Evolutionary conservation across 2,888 invertebrate species (phyloP).

Genomic region (Habrosyne pyritoides): DNA sequence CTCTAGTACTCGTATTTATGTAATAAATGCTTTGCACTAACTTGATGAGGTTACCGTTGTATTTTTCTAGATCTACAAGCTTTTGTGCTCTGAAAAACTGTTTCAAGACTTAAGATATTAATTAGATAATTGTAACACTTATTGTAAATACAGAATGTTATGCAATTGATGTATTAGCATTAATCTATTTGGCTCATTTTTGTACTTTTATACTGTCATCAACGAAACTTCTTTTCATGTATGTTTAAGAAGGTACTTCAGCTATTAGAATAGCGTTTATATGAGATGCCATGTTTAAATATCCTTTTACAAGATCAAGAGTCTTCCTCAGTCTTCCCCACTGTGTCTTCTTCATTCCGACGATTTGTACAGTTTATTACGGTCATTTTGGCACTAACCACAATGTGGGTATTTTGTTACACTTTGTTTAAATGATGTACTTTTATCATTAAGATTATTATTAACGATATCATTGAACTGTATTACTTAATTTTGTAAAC

Average conservation of each 20-base stretch:
- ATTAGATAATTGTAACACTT: slow-evolving; percentile 41
- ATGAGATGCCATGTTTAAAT: slow-evolving; percentile 34
- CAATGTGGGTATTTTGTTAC: slow-evolving; percentile 34
- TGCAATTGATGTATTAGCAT: slow-evolving; percentile 54
- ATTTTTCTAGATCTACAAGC: slow-evolving; percentile 77
- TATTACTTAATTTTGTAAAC: not conserved
- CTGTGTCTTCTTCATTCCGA: slow-evolving; percentile 52
- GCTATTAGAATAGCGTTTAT: slow-evolving; percentile 44
- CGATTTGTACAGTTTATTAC: slow-evolving; percentile 44
- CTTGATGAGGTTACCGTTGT: slow-evolving; percentile 74
- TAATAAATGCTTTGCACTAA: slow-evolving; percentile 72
- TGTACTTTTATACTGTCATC: slow-evolving; percentile 77
- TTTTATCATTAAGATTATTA: not conserved
- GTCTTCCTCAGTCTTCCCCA: slow-evolving; percentile 79
- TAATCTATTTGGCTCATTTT: slow-evolving; percentile 66
- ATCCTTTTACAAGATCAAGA: slow-evolving; percentile 49
- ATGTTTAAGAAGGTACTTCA: slow-evolving; percentile 32
- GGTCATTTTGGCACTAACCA: slow-evolving; percentile 38
- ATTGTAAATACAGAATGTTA: slow-evolving; percentile 63
- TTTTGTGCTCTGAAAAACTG: slow-evolving; percentile 50
- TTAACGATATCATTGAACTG: not conserved
- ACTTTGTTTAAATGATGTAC: slow-evolving; percentile 32
- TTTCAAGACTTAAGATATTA: slow-evolving; percentile 38
- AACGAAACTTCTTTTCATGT: slow-evolving; percentile 38
- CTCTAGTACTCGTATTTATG: slow-evolving; percentile 76